phyloP scores from a whole-genome alignment of 2,888 invertebrate species.

The Parnassius mnemosyne region DNA sequence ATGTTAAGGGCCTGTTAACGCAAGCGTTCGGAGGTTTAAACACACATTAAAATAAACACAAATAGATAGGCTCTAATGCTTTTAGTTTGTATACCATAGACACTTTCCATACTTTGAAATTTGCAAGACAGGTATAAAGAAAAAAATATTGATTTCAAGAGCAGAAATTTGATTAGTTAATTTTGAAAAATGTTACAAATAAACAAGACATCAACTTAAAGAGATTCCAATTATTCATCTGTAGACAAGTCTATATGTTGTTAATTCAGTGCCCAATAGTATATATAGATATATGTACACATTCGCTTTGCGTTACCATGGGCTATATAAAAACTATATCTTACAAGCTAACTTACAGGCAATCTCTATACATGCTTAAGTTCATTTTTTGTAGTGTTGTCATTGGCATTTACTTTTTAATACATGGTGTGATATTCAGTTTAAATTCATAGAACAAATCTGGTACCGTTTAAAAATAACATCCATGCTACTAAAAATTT shows the following conservation, averaged over 20 bases:
- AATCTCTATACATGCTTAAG: neutral
- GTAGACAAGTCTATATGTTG: slow-evolving; percentile 69
- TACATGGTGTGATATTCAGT: neutral
- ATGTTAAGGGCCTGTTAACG: neutral
- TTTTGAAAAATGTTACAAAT: slow-evolving; percentile 27
- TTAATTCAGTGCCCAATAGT: slow-evolving; percentile 44
- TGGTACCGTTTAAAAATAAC: too few species aligned
- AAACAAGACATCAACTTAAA: slow-evolving; percentile 47
- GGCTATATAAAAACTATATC: slow-evolving; percentile 38
- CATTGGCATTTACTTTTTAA: neutral
- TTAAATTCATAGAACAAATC: too few species aligned
- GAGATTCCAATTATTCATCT: slow-evolving; percentile 63
- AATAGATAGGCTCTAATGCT: too few species aligned
- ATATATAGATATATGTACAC: slow-evolving; percentile 50
- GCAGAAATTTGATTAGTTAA: neutral
- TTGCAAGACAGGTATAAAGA: neutral
- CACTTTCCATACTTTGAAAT: neutral
- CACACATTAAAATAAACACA: too few species aligned
- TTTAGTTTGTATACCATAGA: too few species aligned
- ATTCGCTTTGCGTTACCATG: slow-evolving; percentile 60
- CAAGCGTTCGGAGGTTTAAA: neutral
- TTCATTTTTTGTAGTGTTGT: neutral
- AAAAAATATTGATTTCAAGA: neutral
- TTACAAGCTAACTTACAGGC: slow-evolving; percentile 28
- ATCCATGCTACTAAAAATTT: too few species aligned